These are phyloP conservation scores for Volucella inflata DNA, from an alignment of 2,888 invertebrate species.

Conservation along the genomic window DNA sequence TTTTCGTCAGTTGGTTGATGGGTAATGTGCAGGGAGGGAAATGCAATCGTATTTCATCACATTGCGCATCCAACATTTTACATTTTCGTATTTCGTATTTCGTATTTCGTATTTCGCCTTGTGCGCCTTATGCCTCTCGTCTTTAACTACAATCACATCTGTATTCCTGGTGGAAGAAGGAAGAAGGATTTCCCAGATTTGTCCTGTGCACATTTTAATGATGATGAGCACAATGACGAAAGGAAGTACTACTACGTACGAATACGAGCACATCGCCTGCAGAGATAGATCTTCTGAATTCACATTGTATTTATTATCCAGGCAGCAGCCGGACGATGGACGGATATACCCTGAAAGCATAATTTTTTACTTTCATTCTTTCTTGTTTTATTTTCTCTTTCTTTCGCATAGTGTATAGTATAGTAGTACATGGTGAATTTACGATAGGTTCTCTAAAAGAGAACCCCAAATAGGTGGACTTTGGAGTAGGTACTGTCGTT, in stretches of 20 bases:
- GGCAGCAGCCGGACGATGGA: slow-evolving; percentile 59
- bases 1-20: slow-evolving; percentile 34
- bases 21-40: no score
- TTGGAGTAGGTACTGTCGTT: no score
- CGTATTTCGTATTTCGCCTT: no score
- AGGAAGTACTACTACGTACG: slow-evolving; percentile 8
- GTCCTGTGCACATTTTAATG: slow-evolving; percentile 68
- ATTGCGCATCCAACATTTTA: no score
- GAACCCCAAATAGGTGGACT: slow-evolving; percentile 21
- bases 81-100: no score
- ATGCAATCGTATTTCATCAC: no score
- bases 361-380: slow-evolving; percentile 43
- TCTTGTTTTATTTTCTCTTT: neutral
- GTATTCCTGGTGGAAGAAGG: slow-evolving; percentile 38
- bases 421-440: slow-evolving; percentile 44
- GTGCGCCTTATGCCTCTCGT: slow-evolving; percentile 26
- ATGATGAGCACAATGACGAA: slow-evolving; percentile 53
- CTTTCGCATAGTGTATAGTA: no score
- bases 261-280: slow-evolving; percentile 40
- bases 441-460: slow-evolving; percentile 21
- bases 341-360: slow-evolving; percentile 49
- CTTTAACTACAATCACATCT: slow-evolving; percentile 59
- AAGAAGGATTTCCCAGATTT: slow-evolving; percentile 45
- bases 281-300: slow-evolving; percentile 47
- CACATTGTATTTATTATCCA: slow-evolving; percentile 60